Conservation (phyloP, 2,797 vertebrate species). For the Acanthiza pusilla region DNA sequence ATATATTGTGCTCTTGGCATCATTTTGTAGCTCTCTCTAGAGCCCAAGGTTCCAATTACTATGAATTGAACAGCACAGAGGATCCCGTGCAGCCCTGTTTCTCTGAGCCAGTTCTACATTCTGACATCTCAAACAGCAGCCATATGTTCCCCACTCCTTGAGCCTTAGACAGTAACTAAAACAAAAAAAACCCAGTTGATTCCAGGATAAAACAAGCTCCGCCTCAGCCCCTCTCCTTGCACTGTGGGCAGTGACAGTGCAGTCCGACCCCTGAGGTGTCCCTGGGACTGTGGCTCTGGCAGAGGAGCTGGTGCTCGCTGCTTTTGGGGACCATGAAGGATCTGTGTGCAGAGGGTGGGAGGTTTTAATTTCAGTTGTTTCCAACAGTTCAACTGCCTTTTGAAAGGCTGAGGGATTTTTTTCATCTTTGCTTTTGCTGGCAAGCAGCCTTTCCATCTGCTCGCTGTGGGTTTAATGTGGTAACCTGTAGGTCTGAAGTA, state of each 20-base stretch:
- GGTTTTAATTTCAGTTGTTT: constrained; percentile 19
- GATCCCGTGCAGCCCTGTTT: background rate
- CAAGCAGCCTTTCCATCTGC: constrained; percentile 42
- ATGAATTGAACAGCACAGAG: background rate
- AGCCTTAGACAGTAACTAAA: background rate
- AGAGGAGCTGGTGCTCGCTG: background rate
- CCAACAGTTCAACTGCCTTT: constrained; percentile 13
- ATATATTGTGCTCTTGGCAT: background rate
- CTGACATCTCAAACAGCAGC: background rate
- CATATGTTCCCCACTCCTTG: background rate
- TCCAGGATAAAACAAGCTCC: background rate
- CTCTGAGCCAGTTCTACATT: background rate
- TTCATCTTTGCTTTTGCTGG: constrained; percentile 10
- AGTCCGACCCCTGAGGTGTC: background rate
- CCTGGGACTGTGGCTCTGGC: background rate
- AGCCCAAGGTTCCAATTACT: background rate
- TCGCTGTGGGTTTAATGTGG: background rate
- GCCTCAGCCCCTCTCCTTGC: no score
- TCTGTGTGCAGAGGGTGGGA: background rate
- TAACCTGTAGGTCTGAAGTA: constrained; percentile 37
- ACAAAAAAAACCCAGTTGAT: background rate
- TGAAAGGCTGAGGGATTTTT: background rate
- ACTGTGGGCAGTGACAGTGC: background rate
- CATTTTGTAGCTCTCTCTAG: background rate
- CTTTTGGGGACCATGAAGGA: background rate